Evolutionary conservation across 2,113 vertebrate genomes (phyloP).

Genomic region (Erinaceus europaeus): DNA sequence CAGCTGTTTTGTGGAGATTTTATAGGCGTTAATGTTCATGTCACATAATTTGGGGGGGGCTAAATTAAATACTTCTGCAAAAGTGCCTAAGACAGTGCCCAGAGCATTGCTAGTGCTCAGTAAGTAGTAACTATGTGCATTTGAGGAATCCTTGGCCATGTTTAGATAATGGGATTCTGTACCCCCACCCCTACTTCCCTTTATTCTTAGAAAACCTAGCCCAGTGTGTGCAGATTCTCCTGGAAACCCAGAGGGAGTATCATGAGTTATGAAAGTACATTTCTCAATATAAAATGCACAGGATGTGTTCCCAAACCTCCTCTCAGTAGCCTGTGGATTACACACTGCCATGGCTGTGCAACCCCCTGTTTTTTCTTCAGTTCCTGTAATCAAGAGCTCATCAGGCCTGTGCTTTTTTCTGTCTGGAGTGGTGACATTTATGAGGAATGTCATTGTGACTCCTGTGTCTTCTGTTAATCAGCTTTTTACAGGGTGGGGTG

Average conservation of each 20-base stretch:
- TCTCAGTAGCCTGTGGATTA: background rate
- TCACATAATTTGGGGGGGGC: background rate
- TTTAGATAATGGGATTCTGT: background rate
- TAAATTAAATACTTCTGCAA: background rate
- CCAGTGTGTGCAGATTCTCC: background rate
- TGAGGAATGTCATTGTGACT: background rate
- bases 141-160: background rate
- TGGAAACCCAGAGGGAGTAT: background rate
- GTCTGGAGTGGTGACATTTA: constrained; percentile 4
- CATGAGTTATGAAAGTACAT: background rate
- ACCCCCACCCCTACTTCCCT: background rate
- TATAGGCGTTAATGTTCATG: background rate
- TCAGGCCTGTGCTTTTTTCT: constrained; percentile 24
- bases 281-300: background rate
- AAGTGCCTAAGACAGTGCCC: background rate
- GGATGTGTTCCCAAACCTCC: background rate
- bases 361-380: background rate
- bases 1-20: background rate
- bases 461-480: constrained; percentile 13
- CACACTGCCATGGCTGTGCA: background rate
- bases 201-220: background rate
- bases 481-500: background rate
- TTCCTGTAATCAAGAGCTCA: constrained; percentile 13
- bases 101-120: background rate
- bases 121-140: background rate